Percentiles rank a stretch among this genome's conserved stretches.
phyloP scores from a whole-genome alignment of 1,140 invertebrate genomes.

The Zelostemma sp. region DNA sequence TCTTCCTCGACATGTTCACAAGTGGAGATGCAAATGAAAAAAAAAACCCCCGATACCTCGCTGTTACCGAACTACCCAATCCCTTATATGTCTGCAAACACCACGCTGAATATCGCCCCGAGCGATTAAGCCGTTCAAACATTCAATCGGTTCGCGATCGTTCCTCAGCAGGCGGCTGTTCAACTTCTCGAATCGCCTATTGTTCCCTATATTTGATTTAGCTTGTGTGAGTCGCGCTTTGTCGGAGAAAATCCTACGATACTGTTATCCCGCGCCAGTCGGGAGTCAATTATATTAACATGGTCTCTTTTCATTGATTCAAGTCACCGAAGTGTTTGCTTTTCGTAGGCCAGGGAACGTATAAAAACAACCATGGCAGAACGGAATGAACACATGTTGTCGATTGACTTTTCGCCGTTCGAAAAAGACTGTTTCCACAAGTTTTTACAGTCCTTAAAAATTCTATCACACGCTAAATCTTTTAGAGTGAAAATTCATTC shows the following conservation, averaged over 20 bases:
- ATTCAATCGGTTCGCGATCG: slow-evolving; percentile 58
- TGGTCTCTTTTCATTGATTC: slow-evolving; percentile 10
- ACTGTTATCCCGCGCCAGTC: slow-evolving; percentile 30
- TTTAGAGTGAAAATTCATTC: no score
- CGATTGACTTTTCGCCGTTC: no score
- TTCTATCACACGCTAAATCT: no score
- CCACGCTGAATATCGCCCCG: slow-evolving; percentile 42
- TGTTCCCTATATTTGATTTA: slow-evolving; percentile 63
- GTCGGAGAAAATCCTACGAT: slow-evolving; percentile 49
- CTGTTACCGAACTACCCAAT: slow-evolving; percentile 25
- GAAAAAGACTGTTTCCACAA: no score
- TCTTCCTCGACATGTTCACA: no score
- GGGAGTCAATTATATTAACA: slow-evolving; percentile 45
- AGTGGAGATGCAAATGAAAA: no score
- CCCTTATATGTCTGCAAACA: slow-evolving; percentile 63
- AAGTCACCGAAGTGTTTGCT: no score
- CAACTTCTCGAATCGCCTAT: slow-evolving; percentile 56
- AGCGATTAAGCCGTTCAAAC: slow-evolving; percentile 63
- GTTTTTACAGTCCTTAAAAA: no score
- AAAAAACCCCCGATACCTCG: slow-evolving; percentile 28
- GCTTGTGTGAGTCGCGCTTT: slow-evolving; percentile 54
- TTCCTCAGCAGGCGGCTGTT: slow-evolving; percentile 27
- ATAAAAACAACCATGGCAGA: no score
- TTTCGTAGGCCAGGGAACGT: no score
- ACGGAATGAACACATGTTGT: no score